These are phyloP conservation scores for Lasiurus borealis DNA, from an alignment of 2,113 vertebrate species.

Conservation along the genomic window DNA sequence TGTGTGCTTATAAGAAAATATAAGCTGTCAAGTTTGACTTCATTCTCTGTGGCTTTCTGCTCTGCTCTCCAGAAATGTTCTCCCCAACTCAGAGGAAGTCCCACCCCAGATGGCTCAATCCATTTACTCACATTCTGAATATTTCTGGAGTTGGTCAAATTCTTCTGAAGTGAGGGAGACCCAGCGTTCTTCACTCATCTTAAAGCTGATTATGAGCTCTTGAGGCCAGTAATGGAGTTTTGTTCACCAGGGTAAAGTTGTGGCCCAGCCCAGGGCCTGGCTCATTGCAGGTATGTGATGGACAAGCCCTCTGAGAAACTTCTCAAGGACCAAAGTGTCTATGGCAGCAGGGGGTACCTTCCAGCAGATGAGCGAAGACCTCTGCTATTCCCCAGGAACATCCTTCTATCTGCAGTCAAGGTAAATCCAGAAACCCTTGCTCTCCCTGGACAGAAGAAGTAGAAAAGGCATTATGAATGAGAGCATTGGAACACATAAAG, in stretches of 20 bases:
- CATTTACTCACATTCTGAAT: constrained; percentile 94
- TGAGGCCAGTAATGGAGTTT: not conserved
- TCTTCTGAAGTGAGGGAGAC: constrained; percentile 94
- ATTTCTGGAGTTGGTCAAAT: constrained; percentile 95
- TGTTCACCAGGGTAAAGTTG: constrained; percentile 45
- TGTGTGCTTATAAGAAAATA: constrained; percentile 42
- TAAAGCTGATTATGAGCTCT: not conserved
- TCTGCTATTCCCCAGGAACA: not conserved
- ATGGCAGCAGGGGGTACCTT: not conserved
- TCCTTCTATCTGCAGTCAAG: not conserved
- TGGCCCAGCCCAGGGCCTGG: constrained; percentile 22
- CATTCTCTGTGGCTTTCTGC: not conserved
- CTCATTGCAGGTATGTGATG: constrained; percentile 3
- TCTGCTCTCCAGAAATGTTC: not conserved
- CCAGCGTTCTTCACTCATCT: constrained; percentile 93
- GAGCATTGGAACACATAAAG: not conserved
- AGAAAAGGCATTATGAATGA: constrained; percentile 45
- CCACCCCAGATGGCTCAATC: not conserved
- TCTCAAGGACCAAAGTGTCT: accelerated
- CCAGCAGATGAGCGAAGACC: not conserved
- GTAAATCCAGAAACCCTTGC: not conserved
- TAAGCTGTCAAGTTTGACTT: not conserved
- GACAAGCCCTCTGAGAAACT: not conserved
- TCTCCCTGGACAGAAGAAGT: constrained; percentile 41
- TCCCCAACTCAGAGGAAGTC: not conserved